Evolutionary conservation across 35 echinoderm and acorn worm species (phyloP), one percentile per base, ranked within the genome.

Genomic region (Lytechinus pictus): DNA sequence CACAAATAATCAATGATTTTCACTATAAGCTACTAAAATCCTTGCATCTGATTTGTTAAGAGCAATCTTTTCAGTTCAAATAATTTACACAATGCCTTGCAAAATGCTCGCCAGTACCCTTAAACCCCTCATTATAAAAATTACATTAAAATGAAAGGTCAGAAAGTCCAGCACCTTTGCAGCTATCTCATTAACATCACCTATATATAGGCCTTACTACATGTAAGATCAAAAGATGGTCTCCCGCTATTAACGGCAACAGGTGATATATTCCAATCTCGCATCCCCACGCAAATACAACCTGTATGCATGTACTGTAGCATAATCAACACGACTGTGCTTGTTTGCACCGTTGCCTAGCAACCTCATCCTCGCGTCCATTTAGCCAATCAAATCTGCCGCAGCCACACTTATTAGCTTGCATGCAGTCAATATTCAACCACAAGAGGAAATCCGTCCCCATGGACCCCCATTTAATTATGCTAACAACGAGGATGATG

Each of bases 301-400:
- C 19, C 14, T 13, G 13, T 58, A 79, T 79, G 66, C 66, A 79
- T 24, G n/a, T n/a, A 24, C 66, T 79, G 66, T 79, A n/a, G 12
- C 5, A 21, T 79, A 60, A 24, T 6, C 16, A 79, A 79, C 66
- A 7, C 19, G 66, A 79, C 8, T 79, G 66, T 79, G 66, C 66
- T 79, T 79, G 66, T 79, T 79, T 79, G 66, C 66, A 79, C 66
- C 66, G 66, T 79, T 79, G 66, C 66, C 21, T 79, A 16, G 66
- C 66, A n/a, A 24, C 66, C 66, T 24, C 7, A 24, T 24, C 66
- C 66, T 79, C 16, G 66, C 21, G 19, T 19, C 21, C 66, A 79
- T 79, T 79, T 79, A 79, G 66, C 66, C 66, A 79, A 79, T 79
- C 66, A 79, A n/a, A 79, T 79, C 66, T 7, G 66, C 66, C 66